phyloP scores from a whole-genome alignment of 2,113 vertebrate species.

The Zosterops borbonicus region DNA sequence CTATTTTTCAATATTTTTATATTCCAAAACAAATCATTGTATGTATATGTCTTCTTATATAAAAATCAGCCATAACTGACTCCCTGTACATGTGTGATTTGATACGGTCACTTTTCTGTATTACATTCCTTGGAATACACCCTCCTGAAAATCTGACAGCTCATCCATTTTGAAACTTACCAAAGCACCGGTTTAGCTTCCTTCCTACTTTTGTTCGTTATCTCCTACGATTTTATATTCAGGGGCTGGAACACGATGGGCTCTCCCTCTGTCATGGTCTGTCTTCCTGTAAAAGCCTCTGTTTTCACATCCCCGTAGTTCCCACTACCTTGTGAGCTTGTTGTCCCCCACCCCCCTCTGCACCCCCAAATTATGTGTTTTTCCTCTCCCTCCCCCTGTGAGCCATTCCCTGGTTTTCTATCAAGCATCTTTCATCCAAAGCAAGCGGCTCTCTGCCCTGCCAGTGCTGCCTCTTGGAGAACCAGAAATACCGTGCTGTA shows the following conservation, averaged over 20 bases:
- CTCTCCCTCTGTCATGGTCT: neutral
- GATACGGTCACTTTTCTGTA: neutral
- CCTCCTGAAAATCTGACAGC: neutral
- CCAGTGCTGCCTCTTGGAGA: constrained; percentile 47
- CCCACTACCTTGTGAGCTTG: neutral
- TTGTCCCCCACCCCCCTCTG: neutral
- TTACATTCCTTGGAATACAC: neutral
- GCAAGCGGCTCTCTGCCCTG: neutral
- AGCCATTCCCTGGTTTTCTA: constrained; percentile 24
- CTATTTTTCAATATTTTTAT: neutral
- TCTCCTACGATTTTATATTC: neutral
- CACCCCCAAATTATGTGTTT: neutral
- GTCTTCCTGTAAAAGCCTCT: neutral
- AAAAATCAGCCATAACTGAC: neutral
- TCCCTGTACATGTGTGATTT: neutral
- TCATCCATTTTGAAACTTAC: neutral
- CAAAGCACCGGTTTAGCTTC: constrained; percentile 12
- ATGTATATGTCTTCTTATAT: neutral
- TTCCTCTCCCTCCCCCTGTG: neutral
- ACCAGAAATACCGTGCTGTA: constrained; percentile 29
- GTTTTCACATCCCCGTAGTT: neutral
- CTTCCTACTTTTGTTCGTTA: constrained; percentile 34
- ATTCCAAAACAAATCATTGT: neutral
- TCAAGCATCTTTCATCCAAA: constrained; percentile 32
- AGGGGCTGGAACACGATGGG: neutral